Percentiles rank a stretch among this genome's conserved stretches.
These are phyloP conservation scores for Shinisaurus crocodilurus DNA, from an alignment of 2,113 vertebrate species.

Conservation along the genomic window DNA sequence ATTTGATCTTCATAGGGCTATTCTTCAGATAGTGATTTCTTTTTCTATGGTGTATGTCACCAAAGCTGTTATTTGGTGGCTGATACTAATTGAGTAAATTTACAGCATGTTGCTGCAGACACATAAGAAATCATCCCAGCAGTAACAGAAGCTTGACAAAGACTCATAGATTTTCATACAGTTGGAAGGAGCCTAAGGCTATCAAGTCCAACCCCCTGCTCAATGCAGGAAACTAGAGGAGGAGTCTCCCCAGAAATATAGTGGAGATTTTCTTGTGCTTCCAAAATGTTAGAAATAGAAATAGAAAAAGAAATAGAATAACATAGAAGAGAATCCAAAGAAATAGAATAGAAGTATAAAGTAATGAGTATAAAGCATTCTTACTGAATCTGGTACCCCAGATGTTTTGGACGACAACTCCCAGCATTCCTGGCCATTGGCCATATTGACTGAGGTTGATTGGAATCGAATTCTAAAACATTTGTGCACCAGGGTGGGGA, in stretches of 20 bases:
- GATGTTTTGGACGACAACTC: too few relatives aligned
- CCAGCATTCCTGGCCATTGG: too few relatives aligned
- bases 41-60: not conserved
- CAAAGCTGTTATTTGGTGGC: not conserved
- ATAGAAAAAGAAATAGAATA: not conserved
- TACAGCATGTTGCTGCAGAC: not conserved
- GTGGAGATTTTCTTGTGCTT: not conserved
- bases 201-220: too few relatives aligned
- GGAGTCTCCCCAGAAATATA: not conserved
- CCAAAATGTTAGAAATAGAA: too few relatives aligned
- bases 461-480: too few relatives aligned
- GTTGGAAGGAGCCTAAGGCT: too few relatives aligned
- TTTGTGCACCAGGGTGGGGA: too few relatives aligned
- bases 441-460: too few relatives aligned
- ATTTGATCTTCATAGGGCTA: not conserved
- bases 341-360: not conserved
- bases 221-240: too few relatives aligned
- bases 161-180: not conserved
- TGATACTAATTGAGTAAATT: not conserved
- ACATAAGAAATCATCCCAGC: not conserved
- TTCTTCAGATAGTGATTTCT: not conserved
- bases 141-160: not conserved
- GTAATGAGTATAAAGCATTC: not conserved
- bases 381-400: too few relatives aligned
- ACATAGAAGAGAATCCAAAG: not conserved